A percentile compares a stretch with the other conserved stretches of the same genome.
These are phyloP conservation scores for Drosophila merina DNA, from an alignment of 2,888 invertebrate species.

Conservation along the genomic window DNA sequence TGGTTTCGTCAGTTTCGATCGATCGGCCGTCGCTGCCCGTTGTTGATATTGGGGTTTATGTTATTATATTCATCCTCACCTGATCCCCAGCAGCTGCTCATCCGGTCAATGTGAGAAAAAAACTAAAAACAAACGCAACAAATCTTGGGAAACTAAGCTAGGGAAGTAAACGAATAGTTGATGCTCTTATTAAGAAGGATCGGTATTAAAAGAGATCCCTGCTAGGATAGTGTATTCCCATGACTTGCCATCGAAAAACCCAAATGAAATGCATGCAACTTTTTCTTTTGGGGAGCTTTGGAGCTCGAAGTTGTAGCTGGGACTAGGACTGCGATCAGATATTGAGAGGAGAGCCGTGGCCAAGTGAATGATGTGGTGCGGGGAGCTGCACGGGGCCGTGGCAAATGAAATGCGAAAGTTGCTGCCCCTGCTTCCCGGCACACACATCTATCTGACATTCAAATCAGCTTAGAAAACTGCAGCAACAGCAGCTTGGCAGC, in stretches of 20 bases:
- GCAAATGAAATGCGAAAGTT: conserved; percentile 77
- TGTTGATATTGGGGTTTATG: conserved; percentile 79
- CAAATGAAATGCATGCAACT: conserved; percentile 67
- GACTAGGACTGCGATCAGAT: conserved; percentile 47
- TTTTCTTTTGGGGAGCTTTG: conserved; percentile 61
- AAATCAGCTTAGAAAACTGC: conserved; percentile 74
- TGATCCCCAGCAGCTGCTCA: conserved; percentile 82
- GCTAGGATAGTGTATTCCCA: too few relatives aligned
- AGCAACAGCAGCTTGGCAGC: conserved; percentile 45
- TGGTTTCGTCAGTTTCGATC: conserved; percentile 78
- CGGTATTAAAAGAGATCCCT: too few relatives aligned
- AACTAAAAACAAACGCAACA: conserved; percentile 53
- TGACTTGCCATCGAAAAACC: neutral
- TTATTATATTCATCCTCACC: conserved; percentile 82
- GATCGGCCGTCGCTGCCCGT: conserved; percentile 54
- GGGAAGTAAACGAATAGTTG: neutral
- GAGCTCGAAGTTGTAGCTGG: neutral
- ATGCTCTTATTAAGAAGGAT: conserved; percentile 2
- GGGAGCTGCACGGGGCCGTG: conserved; percentile 26
- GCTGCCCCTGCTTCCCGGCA: conserved; percentile 41
- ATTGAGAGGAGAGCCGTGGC: conserved; percentile 46
- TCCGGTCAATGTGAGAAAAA: conserved; percentile 78
- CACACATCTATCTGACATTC: conserved; percentile 70
- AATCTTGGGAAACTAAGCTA: conserved; percentile 1
- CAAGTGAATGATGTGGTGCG: conserved; percentile 45